A percentile compares a stretch with the other conserved stretches of the same genome.
Conservation (phyloP, 2,797 vertebrate genomes). For the Takifugu rubripes region DNA sequence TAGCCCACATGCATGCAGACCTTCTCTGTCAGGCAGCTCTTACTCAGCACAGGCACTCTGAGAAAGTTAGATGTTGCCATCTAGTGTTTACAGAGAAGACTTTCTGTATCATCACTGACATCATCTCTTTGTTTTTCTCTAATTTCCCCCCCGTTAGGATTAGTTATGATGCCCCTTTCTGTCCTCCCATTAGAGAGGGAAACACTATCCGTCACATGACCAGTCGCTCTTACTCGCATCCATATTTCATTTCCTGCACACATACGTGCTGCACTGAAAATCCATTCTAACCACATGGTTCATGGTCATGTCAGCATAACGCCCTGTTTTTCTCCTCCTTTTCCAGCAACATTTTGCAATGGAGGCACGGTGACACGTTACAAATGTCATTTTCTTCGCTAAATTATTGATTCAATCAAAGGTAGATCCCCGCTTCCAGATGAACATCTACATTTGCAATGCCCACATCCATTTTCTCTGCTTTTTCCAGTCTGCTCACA, state of each 20-base stretch:
- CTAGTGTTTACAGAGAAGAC: conserved; percentile 53
- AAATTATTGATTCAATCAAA: conserved; percentile 39
- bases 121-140: conserved; percentile 26
- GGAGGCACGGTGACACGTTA: conserved; percentile 1
- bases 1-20: conserved; percentile 58
- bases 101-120: conserved; percentile 30
- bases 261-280: conserved; percentile 20
- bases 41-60: conserved; percentile 55
- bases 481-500: conserved; percentile 1
- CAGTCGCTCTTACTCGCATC: conserved; percentile 15
- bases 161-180: neutral
- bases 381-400: conserved; percentile 14
- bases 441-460: conserved; percentile 9
- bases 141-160: neutral
- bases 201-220: conserved; percentile 15
- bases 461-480: conserved; percentile 14
- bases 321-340: conserved; percentile 12
- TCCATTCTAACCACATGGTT: conserved; percentile 22
- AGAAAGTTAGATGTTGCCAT: conserved; percentile 56
- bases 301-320: neutral
- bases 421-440: conserved; percentile 17
- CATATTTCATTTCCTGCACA: conserved; percentile 31
- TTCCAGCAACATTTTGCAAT: conserved; percentile 10
- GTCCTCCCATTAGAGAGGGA: conserved; percentile 11
- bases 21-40: conserved; percentile 42